Percentiles rank a stretch among this genome's conserved stretches.
Conservation (phyloP, 2,113 vertebrate genomes). For the Xenopus borealis region DNA sequence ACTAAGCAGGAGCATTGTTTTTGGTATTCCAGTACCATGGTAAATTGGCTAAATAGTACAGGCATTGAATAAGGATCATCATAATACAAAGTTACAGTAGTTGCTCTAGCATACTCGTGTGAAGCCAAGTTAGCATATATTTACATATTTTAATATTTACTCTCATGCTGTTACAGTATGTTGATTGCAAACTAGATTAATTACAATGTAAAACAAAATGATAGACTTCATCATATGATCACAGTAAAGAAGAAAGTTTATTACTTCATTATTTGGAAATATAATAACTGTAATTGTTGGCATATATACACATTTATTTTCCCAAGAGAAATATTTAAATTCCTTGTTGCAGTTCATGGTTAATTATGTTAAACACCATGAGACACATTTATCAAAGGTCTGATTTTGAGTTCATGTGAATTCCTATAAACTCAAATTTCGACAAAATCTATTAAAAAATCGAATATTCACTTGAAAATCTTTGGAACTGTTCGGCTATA, state of each 20-base stretch:
- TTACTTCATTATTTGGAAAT: neutral
- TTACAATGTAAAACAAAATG: neutral
- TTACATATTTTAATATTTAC: neutral
- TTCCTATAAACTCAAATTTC: too few relatives aligned
- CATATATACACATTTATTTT: too few relatives aligned
- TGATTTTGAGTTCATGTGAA: too few relatives aligned
- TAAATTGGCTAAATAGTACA: neutral
- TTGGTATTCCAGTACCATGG: neutral
- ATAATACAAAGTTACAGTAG: too few relatives aligned
- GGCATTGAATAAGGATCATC: neutral
- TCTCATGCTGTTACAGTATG: neutral
- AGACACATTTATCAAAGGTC: too few relatives aligned
- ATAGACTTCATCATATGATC: neutral
- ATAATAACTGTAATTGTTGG: too few relatives aligned
- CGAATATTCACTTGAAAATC: too few relatives aligned
- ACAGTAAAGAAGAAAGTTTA: neutral
- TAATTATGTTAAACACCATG: too few relatives aligned
- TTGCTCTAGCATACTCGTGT: neutral
- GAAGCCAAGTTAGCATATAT: neutral
- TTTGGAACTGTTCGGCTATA: too few relatives aligned
- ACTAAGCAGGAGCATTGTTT: neutral
- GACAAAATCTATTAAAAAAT: too few relatives aligned
- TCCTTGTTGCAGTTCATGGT: too few relatives aligned
- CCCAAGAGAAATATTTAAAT: too few relatives aligned
- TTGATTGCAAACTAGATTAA: conserved; percentile 1